Base-by-base conservation (phyloP, 1,140 invertebrate genomes). In the Lamellibrachia luymesi region DNA sequence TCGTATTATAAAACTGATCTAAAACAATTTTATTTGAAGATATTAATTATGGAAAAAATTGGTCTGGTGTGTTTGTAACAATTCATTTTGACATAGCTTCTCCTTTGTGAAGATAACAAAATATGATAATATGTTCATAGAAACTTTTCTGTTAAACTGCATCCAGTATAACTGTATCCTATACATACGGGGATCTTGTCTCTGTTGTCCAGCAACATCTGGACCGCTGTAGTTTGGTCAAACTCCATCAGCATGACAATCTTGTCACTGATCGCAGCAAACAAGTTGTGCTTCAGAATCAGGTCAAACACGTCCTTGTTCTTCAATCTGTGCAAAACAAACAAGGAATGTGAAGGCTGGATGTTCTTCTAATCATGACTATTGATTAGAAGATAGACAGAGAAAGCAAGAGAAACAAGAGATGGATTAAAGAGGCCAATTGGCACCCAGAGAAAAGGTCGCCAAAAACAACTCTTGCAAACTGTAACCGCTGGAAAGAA, bases 201-300 rank as follows among this genome's bases (percentile, higher is more conserved):
- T 91, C 97, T 97, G 95, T 98, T 98, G 93, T 98, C 98, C 90
- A 99, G 95, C 90, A 99, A 97, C 95, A 99, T 97, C 90, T 97
- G 96, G 93, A 99, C 98, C 10, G 99, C 98, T 96, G 98, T 97
- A 92, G 98, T 97, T 92, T 97, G 96, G 96, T 99, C 98, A 89
- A 99, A 97, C 94, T 98, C 97, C 98, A 99, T 99, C 64, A 99
- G 96, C 93, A 98, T 94, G 1, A 96, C 94, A 91, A 99, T 98
- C 97, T 98, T 98, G 95, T 98, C 98, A 94, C 98, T 97, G 94
- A 99, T 98, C 2, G 97, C 97, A 95, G 97, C 96, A 95, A 98
- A 98, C 93, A 99, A 97, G 93, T 98, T 97, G 96, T 98, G 97
- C 94, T 98, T 97, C 93, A 97, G 97, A 93, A 99, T 99, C n/a